phyloP scores from a whole-genome alignment of 2,113 vertebrate genomes.

The Callaeas wilsoni region DNA sequence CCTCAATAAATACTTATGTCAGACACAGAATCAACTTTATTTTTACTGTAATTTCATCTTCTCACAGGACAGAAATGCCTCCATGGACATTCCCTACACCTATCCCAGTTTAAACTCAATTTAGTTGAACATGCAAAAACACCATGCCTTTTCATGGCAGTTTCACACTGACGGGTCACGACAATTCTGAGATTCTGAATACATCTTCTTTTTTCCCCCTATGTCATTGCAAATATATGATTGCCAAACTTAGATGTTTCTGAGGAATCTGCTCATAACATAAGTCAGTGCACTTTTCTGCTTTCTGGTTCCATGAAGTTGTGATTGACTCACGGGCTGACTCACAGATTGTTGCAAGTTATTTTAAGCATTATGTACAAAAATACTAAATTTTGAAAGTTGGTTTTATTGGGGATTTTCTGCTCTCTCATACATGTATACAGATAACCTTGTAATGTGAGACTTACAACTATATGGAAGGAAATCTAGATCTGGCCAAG shows the following conservation, averaged over 20 bases:
- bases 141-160: not conserved
- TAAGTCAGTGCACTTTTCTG: not conserved
- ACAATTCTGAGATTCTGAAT: not conserved
- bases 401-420: not conserved
- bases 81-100: not conserved
- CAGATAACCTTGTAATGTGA: not conserved
- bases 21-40: not conserved
- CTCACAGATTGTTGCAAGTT: not conserved
- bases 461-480: not conserved
- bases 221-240: not conserved
- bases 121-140: not conserved
- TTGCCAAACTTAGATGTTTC: not conserved
- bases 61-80: not conserved
- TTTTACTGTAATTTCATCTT: not conserved
- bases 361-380: not conserved
- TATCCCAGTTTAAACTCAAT: not conserved
- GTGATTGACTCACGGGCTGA: not conserved
- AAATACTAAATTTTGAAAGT: not conserved
- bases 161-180: not conserved
- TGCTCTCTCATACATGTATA: not conserved
- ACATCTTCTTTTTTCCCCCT: fast-evolving
- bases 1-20: not conserved
- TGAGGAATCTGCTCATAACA: not conserved
- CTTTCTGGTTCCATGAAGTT: not conserved
- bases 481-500: not conserved